Evolutionary conservation across 2,113 vertebrate genomes (phyloP).

Genomic region (Crotalus helleri): DNA sequence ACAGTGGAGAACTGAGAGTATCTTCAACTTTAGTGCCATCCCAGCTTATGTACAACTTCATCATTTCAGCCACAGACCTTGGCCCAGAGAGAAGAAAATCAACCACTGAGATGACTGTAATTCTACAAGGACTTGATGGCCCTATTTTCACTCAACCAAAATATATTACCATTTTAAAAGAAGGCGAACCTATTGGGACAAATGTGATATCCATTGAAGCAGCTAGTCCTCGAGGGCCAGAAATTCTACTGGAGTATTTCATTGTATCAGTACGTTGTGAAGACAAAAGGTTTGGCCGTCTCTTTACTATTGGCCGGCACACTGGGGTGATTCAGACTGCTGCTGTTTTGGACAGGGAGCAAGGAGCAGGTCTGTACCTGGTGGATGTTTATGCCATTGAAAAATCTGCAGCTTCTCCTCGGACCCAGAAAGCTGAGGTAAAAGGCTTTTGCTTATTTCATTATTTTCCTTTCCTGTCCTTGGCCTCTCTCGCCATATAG

Average conservation of each 20-base stretch:
- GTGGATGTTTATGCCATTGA: conserved; percentile 97
- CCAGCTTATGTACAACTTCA: conserved; percentile 85
- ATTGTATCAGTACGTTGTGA: conserved; percentile 88
- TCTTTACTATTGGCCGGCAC: conserved; percentile 91
- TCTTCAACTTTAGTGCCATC: conserved; percentile 85
- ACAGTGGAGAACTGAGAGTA: conserved; percentile 89
- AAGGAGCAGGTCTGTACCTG: conserved; percentile 87
- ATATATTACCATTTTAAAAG: conserved; percentile 92
- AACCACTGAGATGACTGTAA: conserved; percentile 87
- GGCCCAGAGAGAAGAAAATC: conserved; percentile 84
- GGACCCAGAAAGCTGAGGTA: conserved; percentile 93
- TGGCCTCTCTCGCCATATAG: conserved; percentile 46
- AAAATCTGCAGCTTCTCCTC: conserved; percentile 80
- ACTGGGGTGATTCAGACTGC: conserved; percentile 90
- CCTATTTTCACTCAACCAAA: conserved; percentile 94
- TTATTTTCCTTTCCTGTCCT: conserved; percentile 38
- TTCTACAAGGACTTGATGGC: conserved; percentile 86
- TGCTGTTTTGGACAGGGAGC: conserved; percentile 91
- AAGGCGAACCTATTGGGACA: conserved; percentile 92
- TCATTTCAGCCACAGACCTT: conserved; percentile 89
- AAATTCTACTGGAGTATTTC: conserved; percentile 88
- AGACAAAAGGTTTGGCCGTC: conserved; percentile 82
- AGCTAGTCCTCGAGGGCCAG: conserved; percentile 79
- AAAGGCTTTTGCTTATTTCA: conserved; percentile 51
- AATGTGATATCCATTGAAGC: conserved; percentile 91